phyloP scores from a whole-genome alignment of 2,113 vertebrate species.

The Diadophis punctatus region DNA sequence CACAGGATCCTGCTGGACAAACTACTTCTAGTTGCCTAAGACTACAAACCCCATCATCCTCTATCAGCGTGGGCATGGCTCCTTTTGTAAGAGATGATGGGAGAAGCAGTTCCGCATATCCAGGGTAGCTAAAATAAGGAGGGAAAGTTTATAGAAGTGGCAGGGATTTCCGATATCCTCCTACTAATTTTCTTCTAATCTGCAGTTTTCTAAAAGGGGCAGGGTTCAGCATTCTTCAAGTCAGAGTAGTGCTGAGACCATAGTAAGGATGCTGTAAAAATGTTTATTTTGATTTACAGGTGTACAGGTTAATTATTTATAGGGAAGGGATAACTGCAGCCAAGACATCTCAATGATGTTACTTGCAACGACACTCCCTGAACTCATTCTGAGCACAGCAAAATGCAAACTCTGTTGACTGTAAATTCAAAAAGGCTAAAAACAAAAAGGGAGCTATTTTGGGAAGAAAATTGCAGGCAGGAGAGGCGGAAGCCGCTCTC shows the following conservation, averaged over 20 bases:
- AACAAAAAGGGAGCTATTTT: neutral
- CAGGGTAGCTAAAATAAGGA: no score
- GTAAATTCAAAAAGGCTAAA: neutral
- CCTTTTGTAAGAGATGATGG: no score
- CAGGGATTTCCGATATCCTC: no score
- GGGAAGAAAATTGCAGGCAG: neutral
- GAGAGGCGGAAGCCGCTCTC: neutral
- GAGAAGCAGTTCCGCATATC: no score
- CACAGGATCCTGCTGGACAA: no score
- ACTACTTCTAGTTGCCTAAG: no score
- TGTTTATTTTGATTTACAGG: neutral
- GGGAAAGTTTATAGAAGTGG: neutral
- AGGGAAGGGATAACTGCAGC: neutral
- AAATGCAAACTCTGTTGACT: neutral
- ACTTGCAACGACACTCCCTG: neutral
- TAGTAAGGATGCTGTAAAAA: neutral
- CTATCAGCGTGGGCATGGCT: no score
- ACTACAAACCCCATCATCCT: no score
- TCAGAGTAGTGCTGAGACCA: neutral
- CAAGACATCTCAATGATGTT: neutral
- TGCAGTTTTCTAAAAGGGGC: no score
- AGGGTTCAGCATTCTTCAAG: neutral
- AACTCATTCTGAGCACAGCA: neutral
- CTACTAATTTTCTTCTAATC: no score
- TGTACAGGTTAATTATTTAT: neutral